Conservation (phyloP, 2,888 invertebrate genomes). For the Strigamia crassipes region DNA sequence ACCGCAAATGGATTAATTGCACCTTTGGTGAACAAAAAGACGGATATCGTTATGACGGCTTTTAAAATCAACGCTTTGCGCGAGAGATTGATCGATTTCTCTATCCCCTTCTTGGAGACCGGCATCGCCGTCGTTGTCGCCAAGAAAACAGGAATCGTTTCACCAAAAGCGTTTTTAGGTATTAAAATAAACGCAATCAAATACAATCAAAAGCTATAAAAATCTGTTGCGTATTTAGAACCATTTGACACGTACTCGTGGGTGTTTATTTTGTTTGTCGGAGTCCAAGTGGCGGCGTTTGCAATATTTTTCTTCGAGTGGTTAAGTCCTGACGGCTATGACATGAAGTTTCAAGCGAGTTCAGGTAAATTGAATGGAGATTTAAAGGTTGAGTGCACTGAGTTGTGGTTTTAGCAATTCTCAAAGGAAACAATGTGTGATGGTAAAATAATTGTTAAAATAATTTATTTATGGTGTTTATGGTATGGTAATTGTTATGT, state of each 20-base stretch:
- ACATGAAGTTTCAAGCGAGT: constrained; percentile 72
- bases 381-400: too few species aligned
- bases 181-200: neutral
- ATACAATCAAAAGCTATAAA: neutral
- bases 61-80: constrained; percentile 81
- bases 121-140: constrained; percentile 95
- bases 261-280: constrained; percentile 93
- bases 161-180: constrained; percentile 90
- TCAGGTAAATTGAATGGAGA: too few species aligned
- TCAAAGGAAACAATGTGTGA: too few species aligned
- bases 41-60: constrained; percentile 94
- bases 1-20: constrained; percentile 96
- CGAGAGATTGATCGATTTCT: constrained; percentile 88
- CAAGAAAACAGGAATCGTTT: constrained; percentile 92
- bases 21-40: constrained; percentile 87
- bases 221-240: constrained; percentile 65
- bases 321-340: constrained; percentile 93
- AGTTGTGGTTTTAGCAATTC: too few species aligned
- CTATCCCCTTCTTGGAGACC: constrained; percentile 94
- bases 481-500: too few species aligned
- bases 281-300: constrained; percentile 93
- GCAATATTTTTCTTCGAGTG: constrained; percentile 97
- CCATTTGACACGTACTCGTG: constrained; percentile 98
- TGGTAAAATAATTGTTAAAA: too few species aligned
- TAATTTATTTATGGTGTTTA: too few species aligned